A percentile compares a stretch with the other conserved stretches of the same genome.
Conservation (phyloP, 2,797 vertebrate species). For the Somateria mollissima region DNA sequence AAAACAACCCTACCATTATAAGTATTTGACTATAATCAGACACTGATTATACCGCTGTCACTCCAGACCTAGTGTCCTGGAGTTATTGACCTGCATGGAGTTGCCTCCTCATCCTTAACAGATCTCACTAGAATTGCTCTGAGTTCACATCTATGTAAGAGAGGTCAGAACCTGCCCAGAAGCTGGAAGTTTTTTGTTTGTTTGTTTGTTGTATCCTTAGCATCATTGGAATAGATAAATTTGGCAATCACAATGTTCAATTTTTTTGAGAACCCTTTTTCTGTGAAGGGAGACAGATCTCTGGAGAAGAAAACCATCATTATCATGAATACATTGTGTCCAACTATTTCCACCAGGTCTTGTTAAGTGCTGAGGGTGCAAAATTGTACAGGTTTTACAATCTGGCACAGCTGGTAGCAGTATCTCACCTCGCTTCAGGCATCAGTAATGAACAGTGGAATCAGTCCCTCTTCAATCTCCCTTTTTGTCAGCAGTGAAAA, state of each 20-base stretch:
- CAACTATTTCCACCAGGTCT: neutral
- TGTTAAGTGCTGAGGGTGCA: neutral
- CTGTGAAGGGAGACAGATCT: neutral
- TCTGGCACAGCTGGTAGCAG: neutral
- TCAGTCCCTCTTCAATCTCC: no score
- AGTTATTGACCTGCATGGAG: neutral
- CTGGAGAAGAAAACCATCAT: neutral
- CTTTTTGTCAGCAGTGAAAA: neutral
- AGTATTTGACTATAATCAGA: neutral
- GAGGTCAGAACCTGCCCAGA: neutral
- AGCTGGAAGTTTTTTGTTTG: no score
- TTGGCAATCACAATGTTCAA: neutral
- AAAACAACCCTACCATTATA: neutral
- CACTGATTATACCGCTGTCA: neutral
- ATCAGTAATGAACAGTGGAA: neutral
- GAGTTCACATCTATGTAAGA: neutral
- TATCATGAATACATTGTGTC: neutral
- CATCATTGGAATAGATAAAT: neutral
- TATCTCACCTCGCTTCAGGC: neutral
- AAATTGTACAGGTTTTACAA: neutral
- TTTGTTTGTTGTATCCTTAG: neutral
- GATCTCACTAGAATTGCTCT: neutral
- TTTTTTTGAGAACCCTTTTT: neutral
- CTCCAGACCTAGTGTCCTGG: neutral
- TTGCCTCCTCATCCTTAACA: neutral